Conservation (phyloP, 1,140 invertebrate species). For the Frieseomelitta varia region DNA sequence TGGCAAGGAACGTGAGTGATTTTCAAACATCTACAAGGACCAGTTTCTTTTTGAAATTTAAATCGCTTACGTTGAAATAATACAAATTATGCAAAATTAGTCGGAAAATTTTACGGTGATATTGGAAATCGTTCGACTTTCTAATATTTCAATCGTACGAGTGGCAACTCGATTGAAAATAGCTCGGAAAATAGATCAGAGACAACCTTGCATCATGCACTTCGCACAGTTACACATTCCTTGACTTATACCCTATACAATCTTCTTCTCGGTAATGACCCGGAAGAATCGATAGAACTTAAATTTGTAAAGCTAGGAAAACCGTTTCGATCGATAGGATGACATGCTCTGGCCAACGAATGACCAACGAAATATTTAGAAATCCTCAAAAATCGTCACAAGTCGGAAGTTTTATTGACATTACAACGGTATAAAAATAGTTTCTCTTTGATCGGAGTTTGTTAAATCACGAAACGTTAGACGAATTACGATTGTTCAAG, state of each 20-base stretch:
- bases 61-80: too few species aligned
- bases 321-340: conserved; percentile 56
- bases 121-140: background rate
- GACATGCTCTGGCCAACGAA: conserved; percentile 15
- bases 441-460: background rate
- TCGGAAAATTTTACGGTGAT: background rate
- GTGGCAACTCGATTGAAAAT: background rate
- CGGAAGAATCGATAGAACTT: conserved; percentile 64
- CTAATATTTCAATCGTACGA: too few species aligned
- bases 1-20: conserved; percentile 78
- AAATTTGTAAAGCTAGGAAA: conserved; percentile 65
- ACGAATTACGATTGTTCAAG: background rate
- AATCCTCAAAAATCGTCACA: background rate
- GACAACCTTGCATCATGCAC: conserved; percentile 35
- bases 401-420: background rate
- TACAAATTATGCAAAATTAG: background rate
- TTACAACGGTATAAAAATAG: background rate
- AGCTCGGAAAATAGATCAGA: background rate
- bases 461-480: too few species aligned
- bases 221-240: conserved; percentile 37
- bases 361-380: conserved; percentile 11
- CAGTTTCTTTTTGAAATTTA: background rate
- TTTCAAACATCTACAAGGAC: too few species aligned
- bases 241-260: conserved; percentile 59
- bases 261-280: conserved; percentile 60